Base-by-base conservation (phyloP, 1,140 invertebrate species). In the Eulimnadia texana region DNA sequence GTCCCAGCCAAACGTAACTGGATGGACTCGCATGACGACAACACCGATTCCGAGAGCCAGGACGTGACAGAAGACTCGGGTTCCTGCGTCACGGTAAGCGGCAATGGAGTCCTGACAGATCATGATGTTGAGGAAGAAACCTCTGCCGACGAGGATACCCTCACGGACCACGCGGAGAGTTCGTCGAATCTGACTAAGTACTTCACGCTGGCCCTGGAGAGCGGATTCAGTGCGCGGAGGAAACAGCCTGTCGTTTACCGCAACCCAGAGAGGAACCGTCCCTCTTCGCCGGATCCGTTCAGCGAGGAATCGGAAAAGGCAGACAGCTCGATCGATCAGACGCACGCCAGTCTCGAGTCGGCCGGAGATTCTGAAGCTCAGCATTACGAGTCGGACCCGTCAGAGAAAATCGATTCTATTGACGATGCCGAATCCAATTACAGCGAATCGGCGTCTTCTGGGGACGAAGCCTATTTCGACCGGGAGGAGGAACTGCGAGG, bases 401-500 rank as follows among this genome's bases (percentile, higher is more conserved):
- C 62, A 10, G 62, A 65, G 11, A 53, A 56, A 25, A 63, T 62
- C 54, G 67, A 67, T 25, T 68, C 66, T 3, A 65, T 68, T 6
- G 68, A 67, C 22, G 68, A 69, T 42, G 61, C 42, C 1, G 68
- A 69, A 47, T 67, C 66, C 2, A 60, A 62, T 10, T 66, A 68
- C 49, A 67, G 68, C 50, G 69, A 70, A 55, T 69, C 67, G 1
- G 62, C 64, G 11, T 68, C 68, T 20, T 71, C 70, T 2, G 67
- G 69, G n/a, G 69, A 70, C 33, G 79, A 78, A 68, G 74, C 71
- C 9, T 74, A 72, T 10, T 70, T 77, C 10, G 82, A 87, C 67
- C 77, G 85, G 3, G 87, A 89, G 66, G 87, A 90, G 64, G 88
- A 90, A 64, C 76, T 90, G 23, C 74, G 84, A 2, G 86, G 86